Evolutionary conservation across 2,888 invertebrate genomes (phyloP), one percentile per base, ranked within the genome.

Genomic region (Trichacis sp.): DNA sequence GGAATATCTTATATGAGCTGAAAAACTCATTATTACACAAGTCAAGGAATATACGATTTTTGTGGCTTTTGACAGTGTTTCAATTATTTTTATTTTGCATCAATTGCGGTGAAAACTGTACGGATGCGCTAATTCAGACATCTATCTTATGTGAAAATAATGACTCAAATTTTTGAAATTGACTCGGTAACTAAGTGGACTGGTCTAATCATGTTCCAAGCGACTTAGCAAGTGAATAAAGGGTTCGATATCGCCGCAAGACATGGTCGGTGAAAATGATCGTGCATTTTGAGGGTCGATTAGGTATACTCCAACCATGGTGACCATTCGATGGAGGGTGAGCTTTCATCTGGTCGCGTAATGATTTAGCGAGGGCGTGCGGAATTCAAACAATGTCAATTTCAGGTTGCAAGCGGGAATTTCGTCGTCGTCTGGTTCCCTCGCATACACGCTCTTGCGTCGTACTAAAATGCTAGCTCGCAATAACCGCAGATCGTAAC

Each of bases 321-420:
- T 60, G 63, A 61, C 64, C 59, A 59, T 52, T 43, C 45, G 53
- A 61, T 57, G 67, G 57, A 33, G 38, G 57, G 61, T 56, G 48
- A 62, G 61, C 69, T 64, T 69, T 64, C 64, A 64, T 64, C 69
- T 57, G 65, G 58, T 48, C 53, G 60, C 62, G 62, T 69, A 73
- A 76, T 76, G 78, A 77, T 78, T 76, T 75, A 78, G 73, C 70
- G 64, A 65, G 72, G 69, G 68, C 73, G 71, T 73, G 72, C 64
- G 80, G 79, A 79, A 82, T 82, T 68, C 75, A 72, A 81, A 76
- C 81, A 78, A 80, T 81, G 82, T 79, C 81, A 81, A 82, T 82
- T 80, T 79, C 79, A 72, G 74, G 70, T 73, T 68, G 75, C 71
- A 73, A 76, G 71, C 64, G 56, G 73, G 66, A 73, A 75, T 77